These are phyloP conservation scores for Leuciscus waleckii DNA, from an alignment of 2,797 vertebrate genomes.

Conservation along the genomic window DNA sequence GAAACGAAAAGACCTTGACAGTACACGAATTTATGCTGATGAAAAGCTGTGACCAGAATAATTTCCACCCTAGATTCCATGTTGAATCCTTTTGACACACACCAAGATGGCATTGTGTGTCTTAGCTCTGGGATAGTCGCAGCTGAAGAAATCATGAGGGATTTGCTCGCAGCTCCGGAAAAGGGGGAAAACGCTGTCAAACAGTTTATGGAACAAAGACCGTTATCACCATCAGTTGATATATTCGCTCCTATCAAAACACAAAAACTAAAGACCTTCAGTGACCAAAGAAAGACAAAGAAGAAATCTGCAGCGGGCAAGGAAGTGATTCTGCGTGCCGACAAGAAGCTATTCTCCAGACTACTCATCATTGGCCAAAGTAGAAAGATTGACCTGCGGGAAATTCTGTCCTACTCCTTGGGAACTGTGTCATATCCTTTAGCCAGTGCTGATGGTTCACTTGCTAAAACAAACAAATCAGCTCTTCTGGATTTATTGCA, in stretches of 20 bases:
- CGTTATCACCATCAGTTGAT: background rate
- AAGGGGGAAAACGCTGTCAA: conserved; percentile 43
- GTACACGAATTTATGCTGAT: conserved; percentile 18
- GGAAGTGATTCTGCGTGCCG: too few species aligned
- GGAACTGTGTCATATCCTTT: conserved; percentile 50
- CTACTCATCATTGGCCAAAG: conserved; percentile 13
- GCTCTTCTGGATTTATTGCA: conserved; percentile 32
- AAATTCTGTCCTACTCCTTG: conserved; percentile 53
- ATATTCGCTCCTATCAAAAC: too few species aligned
- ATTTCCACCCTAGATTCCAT: too few species aligned
- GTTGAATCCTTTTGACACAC: too few species aligned
- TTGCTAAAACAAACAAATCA: too few species aligned
- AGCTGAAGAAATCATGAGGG: conserved; percentile 40
- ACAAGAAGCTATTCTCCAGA: conserved; percentile 48
- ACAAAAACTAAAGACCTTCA: too few species aligned
- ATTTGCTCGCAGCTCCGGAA: conserved; percentile 51
- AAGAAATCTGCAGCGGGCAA: too few species aligned
- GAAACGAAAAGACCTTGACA: conserved; percentile 51
- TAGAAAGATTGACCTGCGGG: conserved; percentile 34
- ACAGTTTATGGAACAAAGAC: conserved; percentile 46
- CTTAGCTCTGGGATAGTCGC: conserved; percentile 48
- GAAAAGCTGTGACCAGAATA: background rate
- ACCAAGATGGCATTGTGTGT: conserved; percentile 51
- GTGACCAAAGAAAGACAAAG: too few species aligned
- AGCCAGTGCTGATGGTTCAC: conserved; percentile 49